Conservation (phyloP, 2,113 vertebrate genomes). For the Vidua macroura region DNA sequence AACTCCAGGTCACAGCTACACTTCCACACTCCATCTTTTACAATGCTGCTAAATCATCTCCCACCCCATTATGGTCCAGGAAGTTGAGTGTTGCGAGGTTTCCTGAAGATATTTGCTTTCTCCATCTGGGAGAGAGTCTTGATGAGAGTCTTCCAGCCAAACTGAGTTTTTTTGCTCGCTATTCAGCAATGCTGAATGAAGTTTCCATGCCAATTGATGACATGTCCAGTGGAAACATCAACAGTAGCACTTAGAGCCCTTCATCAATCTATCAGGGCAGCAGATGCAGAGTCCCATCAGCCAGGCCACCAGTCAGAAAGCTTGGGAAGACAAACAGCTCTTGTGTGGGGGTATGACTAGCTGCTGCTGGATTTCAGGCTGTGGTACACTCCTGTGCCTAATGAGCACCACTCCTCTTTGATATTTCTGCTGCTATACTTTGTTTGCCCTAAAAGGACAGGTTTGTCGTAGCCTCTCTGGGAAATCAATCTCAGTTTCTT, state of each 20-base stretch:
- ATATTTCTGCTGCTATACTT: not conserved
- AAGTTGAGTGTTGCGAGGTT: not conserved
- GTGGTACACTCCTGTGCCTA: not conserved
- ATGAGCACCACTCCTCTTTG: not conserved
- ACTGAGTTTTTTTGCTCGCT: not conserved
- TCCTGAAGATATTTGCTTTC: not conserved
- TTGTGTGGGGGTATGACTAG: not conserved
- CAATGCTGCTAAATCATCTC: not conserved
- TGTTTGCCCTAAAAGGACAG: not conserved
- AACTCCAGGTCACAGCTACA: not conserved
- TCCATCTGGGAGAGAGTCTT: not conserved
- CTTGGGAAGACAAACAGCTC: not conserved
- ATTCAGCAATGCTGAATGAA: not conserved
- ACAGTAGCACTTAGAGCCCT: not conserved
- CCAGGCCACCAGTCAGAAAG: not conserved
- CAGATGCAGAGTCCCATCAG: not conserved
- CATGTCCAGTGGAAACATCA: not conserved
- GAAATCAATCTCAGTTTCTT: not conserved
- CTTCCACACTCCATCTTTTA: not conserved
- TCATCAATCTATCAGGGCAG: not conserved
- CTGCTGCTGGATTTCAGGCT: not conserved
- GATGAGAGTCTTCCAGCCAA: not conserved
- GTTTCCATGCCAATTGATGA: not conserved
- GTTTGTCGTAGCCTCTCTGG: not conserved
- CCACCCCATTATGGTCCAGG: not conserved